These are phyloP conservation scores for Chironomus tepperi DNA, from an alignment of 1,140 invertebrate genomes.

Conservation along the genomic window DNA sequence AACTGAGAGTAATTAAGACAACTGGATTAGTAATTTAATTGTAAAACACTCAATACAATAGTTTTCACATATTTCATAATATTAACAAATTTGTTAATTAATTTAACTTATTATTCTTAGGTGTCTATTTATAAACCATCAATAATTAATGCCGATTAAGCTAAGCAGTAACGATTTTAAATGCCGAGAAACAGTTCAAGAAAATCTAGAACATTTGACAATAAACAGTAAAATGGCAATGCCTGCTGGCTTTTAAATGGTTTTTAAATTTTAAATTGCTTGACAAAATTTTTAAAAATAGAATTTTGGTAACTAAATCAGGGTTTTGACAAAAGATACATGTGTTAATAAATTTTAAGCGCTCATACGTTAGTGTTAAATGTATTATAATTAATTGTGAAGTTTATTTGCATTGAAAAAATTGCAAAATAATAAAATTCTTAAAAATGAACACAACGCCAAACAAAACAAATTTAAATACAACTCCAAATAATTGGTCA, in stretches of 20 bases:
- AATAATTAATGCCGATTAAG: no score
- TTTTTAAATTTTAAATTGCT: neutral
- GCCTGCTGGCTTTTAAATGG: no score
- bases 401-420: neutral
- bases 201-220: no score
- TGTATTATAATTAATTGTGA: neutral
- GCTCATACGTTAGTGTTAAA: neutral
- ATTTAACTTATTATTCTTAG: no score
- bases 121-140: no score
- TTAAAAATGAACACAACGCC: neutral
- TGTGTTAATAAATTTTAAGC: neutral
- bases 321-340: neutral
- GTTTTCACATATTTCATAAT: no score
- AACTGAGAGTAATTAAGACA: no score
- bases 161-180: no score
- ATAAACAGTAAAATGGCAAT: constrained; percentile 10
- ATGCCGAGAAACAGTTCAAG: no score
- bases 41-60: no score
- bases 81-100: no score
- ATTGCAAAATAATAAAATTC: constrained; percentile 2
- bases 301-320: neutral
- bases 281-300: constrained; percentile 1
- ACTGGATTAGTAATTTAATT: no score
- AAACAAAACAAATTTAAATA: constrained; percentile 15
- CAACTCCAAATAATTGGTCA: neutral